Evolutionary conservation across 2,888 invertebrate species (phyloP).

Genomic region (Drosophila neonasuta): DNA sequence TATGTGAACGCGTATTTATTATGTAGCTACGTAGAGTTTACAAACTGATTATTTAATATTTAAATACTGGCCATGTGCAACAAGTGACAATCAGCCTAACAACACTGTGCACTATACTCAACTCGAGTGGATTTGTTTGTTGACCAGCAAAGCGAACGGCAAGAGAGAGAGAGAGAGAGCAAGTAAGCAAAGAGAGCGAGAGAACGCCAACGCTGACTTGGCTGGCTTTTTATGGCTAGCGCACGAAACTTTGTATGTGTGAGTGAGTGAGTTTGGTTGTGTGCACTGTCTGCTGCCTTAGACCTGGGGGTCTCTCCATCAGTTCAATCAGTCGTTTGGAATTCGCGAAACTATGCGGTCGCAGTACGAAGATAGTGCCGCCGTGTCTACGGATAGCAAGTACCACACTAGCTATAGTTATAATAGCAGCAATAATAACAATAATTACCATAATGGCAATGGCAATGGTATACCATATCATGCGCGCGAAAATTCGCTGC

Average conservation of each 20-base stretch:
- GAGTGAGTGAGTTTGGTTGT: slow-evolving; percentile 15
- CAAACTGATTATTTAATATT: background rate
- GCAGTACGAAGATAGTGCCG: slow-evolving; percentile 78
- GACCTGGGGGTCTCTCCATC: slow-evolving; percentile 43
- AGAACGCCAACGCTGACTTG: slow-evolving; percentile 70
- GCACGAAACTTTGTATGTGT: slow-evolving; percentile 24
- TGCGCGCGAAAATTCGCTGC: slow-evolving; percentile 93
- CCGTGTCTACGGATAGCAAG: slow-evolving; percentile 60
- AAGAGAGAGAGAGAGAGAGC: slow-evolving; percentile 25
- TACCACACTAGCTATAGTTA: slow-evolving; percentile 60
- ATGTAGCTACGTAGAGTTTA: background rate
- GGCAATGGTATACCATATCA: slow-evolving; percentile 89
- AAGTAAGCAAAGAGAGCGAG: slow-evolving; percentile 20
- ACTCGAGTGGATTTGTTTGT: slow-evolving; percentile 52
- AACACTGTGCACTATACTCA: slow-evolving; percentile 54
- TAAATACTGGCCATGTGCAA: background rate
- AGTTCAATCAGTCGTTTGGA: slow-evolving; percentile 80
- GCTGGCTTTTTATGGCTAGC: slow-evolving; percentile 40
- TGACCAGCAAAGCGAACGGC: slow-evolving; percentile 46
- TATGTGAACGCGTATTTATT: background rate
- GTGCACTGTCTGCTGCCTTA: slow-evolving; percentile 36
- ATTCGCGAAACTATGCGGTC: slow-evolving; percentile 82
- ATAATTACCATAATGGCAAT: slow-evolving; percentile 59
- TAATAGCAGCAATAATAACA: slow-evolving; percentile 53
- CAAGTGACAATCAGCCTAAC: slow-evolving; percentile 5